Base-by-base conservation (phyloP, 2,888 invertebrate species). In the Acrobasis suavella region DNA sequence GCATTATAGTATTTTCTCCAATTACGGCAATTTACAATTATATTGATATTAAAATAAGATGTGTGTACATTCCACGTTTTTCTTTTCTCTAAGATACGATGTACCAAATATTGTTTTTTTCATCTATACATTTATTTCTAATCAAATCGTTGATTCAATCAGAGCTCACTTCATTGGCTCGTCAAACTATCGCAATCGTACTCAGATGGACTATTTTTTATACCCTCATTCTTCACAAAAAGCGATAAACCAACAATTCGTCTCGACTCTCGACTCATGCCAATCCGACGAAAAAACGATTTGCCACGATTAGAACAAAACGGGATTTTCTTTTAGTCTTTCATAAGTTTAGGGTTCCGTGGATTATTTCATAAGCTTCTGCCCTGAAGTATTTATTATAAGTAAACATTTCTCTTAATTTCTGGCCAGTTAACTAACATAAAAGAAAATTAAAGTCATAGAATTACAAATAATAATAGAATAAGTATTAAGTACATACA, bases 201-300 rank as follows among this genome's bases (percentile, higher is more conserved):
- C 32, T 37, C 32, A 32, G 32, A 17, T n/a, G 32, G 9, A 46
- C 49, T 16, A 32, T 37, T 37, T 50, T 59, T 59, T 46, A 16
- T 49, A 59, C 49, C 37, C 38, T 59, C 49, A 37, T 50, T 50
- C 16, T 16, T 39, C 32, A n/a, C 52, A 61, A 61, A 61, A 61
- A 61, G 61, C 60, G 60, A 52, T 61, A 54, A 61, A 61, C 61
- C 46, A 61, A 54, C 61, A 42, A 60, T 60, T 46, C 61, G 46
- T 54, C 42, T 61, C 61, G 54, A 54, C 37, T 55, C 32, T 61
- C 61, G 54, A 54, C 46, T 55, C 32, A 55, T 55, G 39, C 39
- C 55, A 55, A 39, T 61, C 32, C 1, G 15, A 54, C 54, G 51
- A 61, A 54, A 61, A 54, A 61, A 61, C 54, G 54, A 61, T 61